Conservation (phyloP, 2,888 invertebrate species). For the Mimas tiliae region DNA sequence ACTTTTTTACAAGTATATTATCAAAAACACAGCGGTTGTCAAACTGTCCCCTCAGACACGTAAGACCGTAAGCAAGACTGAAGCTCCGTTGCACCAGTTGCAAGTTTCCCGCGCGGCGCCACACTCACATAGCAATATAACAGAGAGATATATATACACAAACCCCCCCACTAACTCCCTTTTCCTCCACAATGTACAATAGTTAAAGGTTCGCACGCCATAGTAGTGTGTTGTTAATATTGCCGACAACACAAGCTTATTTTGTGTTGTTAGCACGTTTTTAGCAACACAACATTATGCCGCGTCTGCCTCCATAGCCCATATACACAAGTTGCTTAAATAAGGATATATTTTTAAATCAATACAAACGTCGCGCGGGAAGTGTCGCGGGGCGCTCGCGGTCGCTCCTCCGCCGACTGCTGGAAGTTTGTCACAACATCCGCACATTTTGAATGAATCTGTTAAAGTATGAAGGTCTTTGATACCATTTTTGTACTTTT, state of each 20-base stretch:
- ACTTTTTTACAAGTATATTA: neutral
- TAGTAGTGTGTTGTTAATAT: constrained; percentile 12
- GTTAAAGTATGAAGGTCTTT: constrained; percentile 18
- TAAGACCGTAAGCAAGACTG: constrained; percentile 69
- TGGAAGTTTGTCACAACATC: constrained; percentile 47
- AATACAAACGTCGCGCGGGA: constrained; percentile 57
- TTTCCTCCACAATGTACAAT: constrained; percentile 25
- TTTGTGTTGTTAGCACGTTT: constrained; percentile 17
- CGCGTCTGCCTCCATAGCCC: constrained; percentile 66
- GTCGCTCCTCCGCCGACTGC: constrained; percentile 43
- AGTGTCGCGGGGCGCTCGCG: constrained; percentile 41
- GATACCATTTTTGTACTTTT: constrained; percentile 40
- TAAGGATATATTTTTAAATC: constrained; percentile 71
- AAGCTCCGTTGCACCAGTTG: constrained; percentile 53
- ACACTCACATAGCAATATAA: constrained; percentile 67
- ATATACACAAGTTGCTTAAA: constrained; percentile 72
- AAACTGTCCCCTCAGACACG: constrained; percentile 31
- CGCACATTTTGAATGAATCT: constrained; percentile 30
- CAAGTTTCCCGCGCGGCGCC: constrained; percentile 60
- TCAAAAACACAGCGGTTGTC: neutral
- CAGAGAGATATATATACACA: constrained; percentile 74
- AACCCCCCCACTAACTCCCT: constrained; percentile 51
- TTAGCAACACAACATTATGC: constrained; percentile 61
- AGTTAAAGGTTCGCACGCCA: constrained; percentile 1
- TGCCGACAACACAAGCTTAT: neutral